Percentiles rank a stretch among this genome's conserved stretches.
phyloP scores from a whole-genome alignment of 2,797 vertebrate species.

The Amphiprion clarkii region DNA sequence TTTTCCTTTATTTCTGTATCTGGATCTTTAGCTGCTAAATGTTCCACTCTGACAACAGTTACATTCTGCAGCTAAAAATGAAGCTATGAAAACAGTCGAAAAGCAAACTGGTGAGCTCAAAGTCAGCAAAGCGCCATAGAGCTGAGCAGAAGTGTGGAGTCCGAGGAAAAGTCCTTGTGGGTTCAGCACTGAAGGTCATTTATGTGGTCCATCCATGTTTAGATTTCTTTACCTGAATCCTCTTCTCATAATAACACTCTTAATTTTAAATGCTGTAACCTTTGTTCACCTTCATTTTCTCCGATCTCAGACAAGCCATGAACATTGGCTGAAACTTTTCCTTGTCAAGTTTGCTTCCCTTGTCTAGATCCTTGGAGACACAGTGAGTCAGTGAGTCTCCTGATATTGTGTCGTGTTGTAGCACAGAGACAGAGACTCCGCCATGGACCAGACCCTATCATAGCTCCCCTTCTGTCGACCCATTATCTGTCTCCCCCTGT shows the following conservation, averaged over 20 bases:
- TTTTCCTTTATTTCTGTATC: too few relatives aligned
- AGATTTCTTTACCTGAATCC: background rate
- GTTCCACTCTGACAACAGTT: too few relatives aligned
- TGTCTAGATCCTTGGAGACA: slow-evolving; percentile 48
- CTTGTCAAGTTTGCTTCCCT: slow-evolving; percentile 42
- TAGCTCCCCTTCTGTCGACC: slow-evolving; percentile 76
- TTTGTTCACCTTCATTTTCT: slow-evolving; percentile 13
- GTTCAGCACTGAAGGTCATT: too few relatives aligned
- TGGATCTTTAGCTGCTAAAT: too few relatives aligned
- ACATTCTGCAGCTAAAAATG: too few relatives aligned
- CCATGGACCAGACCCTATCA: slow-evolving; percentile 75
- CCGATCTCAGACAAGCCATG: slow-evolving; percentile 4
- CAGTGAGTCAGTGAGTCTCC: slow-evolving; percentile 43
- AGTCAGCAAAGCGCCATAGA: too few relatives aligned
- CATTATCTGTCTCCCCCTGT: slow-evolving; percentile 79
- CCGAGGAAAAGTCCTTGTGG: too few relatives aligned
- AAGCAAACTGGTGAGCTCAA: too few relatives aligned
- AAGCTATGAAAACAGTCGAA: too few relatives aligned
- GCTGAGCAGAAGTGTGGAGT: too few relatives aligned
- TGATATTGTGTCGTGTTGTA: slow-evolving; percentile 41
- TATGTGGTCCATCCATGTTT: too few relatives aligned
- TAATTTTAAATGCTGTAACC: background rate
- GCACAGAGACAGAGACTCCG: slow-evolving; percentile 46
- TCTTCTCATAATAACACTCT: background rate
- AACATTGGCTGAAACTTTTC: slow-evolving; percentile 42